Conservation (phyloP, 2,113 vertebrate species). For the Synodontis membranacea region DNA sequence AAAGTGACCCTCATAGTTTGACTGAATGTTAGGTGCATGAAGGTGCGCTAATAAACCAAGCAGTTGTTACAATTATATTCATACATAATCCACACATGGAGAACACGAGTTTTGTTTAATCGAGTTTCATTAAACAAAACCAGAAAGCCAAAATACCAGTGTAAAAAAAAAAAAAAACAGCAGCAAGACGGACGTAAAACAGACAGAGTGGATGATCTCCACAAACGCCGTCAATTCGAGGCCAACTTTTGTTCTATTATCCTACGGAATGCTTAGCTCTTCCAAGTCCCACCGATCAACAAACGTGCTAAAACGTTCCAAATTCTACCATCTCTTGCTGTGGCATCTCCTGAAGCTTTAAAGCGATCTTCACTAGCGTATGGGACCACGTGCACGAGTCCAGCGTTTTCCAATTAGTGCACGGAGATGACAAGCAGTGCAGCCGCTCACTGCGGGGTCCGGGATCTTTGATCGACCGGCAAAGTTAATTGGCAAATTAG, state of each 20-base stretch:
- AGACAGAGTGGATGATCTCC: background rate
- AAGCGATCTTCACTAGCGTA: background rate
- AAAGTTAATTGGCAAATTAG: slow-evolving; percentile 6
- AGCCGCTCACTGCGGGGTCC: slow-evolving; percentile 31
- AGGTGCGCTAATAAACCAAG: background rate
- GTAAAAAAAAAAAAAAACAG: background rate
- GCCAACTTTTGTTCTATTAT: background rate
- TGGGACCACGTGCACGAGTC: background rate
- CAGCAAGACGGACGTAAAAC: background rate
- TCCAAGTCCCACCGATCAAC: background rate
- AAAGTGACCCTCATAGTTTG: background rate
- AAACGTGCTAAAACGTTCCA: background rate
- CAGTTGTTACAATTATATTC: background rate
- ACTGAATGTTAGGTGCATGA: background rate
- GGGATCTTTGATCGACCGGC: slow-evolving; percentile 38
- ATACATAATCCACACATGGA: background rate
- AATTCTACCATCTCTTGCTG: background rate
- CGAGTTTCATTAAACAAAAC: background rate
- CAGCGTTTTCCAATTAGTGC: slow-evolving; percentile 10
- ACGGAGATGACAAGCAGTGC: slow-evolving; percentile 58
- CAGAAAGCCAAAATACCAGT: background rate
- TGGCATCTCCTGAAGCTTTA: background rate
- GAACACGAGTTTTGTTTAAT: background rate
- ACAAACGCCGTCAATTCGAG: background rate
- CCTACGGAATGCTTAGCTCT: background rate